Evolutionary conservation across 2,113 vertebrate genomes (phyloP).

Genomic region (Aramus guarauna): DNA sequence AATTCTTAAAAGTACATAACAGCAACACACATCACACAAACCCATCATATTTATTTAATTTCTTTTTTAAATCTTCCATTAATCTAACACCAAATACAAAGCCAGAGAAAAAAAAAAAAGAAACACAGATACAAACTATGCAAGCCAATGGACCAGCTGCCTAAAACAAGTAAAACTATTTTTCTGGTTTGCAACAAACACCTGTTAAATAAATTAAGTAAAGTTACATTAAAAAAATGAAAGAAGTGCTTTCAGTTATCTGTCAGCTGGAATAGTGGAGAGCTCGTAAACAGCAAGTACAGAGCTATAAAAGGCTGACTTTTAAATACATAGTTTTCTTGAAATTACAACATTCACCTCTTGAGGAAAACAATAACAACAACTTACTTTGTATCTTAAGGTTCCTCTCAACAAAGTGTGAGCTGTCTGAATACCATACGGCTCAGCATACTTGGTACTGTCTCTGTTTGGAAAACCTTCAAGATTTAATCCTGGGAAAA

Average conservation of each 20-base stretch:
- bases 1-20: not conserved
- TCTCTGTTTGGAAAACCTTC: slow-evolving; percentile 96
- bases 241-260: not conserved
- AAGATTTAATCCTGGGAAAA: slow-evolving; percentile 90
- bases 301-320: not conserved
- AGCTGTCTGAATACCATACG: slow-evolving; percentile 88
- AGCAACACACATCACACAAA: not conserved
- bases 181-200: not conserved
- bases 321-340: not conserved
- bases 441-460: slow-evolving; percentile 87
- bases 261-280: not conserved
- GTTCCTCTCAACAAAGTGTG: slow-evolving; percentile 91
- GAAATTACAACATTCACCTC: not conserved
- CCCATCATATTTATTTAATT: not conserved
- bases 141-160: not conserved
- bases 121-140: not conserved
- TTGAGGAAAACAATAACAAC: not conserved
- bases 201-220: not conserved
- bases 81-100: not conserved
- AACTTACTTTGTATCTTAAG: slow-evolving; percentile 87
- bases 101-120: not conserved
- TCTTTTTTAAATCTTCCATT: not conserved
- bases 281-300: not conserved
- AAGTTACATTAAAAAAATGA: not conserved
- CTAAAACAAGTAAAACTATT: not conserved